Evolutionary conservation across 2,797 vertebrate genomes (phyloP).

Genomic region (Melanotaenia parkinsoni): DNA sequence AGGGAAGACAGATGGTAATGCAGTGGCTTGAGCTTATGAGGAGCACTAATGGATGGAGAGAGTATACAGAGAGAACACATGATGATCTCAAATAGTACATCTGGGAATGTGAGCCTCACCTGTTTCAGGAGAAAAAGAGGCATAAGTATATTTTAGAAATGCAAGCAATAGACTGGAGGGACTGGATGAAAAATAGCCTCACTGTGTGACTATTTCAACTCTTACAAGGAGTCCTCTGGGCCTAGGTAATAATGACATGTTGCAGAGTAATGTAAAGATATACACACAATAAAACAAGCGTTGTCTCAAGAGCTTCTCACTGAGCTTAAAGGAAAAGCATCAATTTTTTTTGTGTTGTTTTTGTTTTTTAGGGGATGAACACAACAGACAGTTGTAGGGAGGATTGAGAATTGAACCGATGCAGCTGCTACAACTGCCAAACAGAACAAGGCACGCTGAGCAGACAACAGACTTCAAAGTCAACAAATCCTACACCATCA

Average conservation of each 20-base stretch:
- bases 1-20: conserved; percentile 61
- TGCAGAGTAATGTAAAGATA: conserved; percentile 38
- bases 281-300: conserved; percentile 38
- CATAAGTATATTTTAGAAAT: conserved; percentile 56
- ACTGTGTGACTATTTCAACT: conserved; percentile 39
- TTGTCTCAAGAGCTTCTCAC: conserved; percentile 1
- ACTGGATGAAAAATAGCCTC: conserved; percentile 55
- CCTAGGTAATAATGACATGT: conserved; percentile 54
- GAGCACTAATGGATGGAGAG: conserved; percentile 58
- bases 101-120: conserved; percentile 55
- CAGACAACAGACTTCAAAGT: conserved; percentile 69
- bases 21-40: conserved; percentile 40
- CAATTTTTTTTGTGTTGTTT: conserved; percentile 23
- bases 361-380: conserved; percentile 20
- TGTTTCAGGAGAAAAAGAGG: conserved; percentile 38
- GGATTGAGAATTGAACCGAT: conserved; percentile 42
- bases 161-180: conserved; percentile 41
- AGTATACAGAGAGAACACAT: conserved; percentile 49
- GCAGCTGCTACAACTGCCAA: conserved; percentile 47
- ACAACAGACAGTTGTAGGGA: conserved; percentile 37
- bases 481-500: conserved; percentile 64
- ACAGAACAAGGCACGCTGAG: conserved; percentile 41
- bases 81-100: conserved; percentile 69
- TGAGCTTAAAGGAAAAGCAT: conserved; percentile 15
- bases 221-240: conserved; percentile 40